phyloP scores from a whole-genome alignment of 2,888 invertebrate genomes.

The Perithous albicinctus region DNA sequence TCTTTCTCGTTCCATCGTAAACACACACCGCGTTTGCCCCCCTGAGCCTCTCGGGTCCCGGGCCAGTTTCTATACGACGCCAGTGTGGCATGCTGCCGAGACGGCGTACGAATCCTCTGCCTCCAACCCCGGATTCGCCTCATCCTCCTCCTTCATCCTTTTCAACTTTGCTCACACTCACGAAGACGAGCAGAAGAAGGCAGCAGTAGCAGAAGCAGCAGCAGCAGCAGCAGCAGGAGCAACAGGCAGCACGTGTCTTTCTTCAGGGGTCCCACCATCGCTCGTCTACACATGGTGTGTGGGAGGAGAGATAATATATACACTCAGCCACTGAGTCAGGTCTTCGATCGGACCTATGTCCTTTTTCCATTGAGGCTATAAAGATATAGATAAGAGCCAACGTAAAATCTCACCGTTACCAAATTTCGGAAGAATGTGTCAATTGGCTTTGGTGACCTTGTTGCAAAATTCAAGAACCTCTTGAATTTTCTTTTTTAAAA shows the following conservation, averaged over 20 bases:
- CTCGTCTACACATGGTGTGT: constrained; percentile 28
- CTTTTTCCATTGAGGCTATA: too few relatives aligned
- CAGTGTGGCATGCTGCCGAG: constrained; percentile 31
- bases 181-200: constrained; percentile 47
- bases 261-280: constrained; percentile 53
- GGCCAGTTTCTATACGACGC: constrained; percentile 3
- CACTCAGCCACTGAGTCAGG: too few relatives aligned
- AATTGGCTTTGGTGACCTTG: too few relatives aligned
- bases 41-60: not conserved
- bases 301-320: too few relatives aligned
- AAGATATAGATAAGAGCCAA: too few relatives aligned
- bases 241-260: constrained; percentile 76
- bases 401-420: too few relatives aligned
- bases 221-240: constrained; percentile 75
- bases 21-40: constrained; percentile 37
- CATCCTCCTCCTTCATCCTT: constrained; percentile 66
- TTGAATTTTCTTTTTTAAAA: too few relatives aligned
- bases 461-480: too few relatives aligned
- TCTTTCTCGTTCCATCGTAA: constrained; percentile 67
- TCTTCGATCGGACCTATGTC: too few relatives aligned
- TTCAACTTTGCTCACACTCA: constrained; percentile 62
- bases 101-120: constrained; percentile 26
- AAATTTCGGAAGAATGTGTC: too few relatives aligned
- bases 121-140: constrained; percentile 25
- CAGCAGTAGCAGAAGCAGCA: too few relatives aligned